These are phyloP conservation scores for Diplosoma virens DNA, from an alignment of 23 tunicate genomes.

Conservation along the genomic window DNA sequence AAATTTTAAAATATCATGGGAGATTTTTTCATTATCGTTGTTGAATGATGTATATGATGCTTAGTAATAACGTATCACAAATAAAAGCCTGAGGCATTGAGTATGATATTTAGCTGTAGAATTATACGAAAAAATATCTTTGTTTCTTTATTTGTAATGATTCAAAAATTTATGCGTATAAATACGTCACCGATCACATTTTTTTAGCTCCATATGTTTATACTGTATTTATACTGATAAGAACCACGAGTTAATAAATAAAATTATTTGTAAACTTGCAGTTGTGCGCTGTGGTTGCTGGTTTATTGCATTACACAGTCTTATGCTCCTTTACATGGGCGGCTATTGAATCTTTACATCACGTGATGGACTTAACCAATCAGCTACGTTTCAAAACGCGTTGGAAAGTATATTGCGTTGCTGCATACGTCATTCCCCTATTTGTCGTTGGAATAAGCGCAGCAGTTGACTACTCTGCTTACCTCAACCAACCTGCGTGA, in stretches of 20 bases:
- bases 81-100: too few relatives aligned
- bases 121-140: too few relatives aligned
- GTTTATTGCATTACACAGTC: slow-evolving; percentile 63
- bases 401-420: slow-evolving; percentile 78
- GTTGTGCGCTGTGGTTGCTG: slow-evolving; percentile 68
- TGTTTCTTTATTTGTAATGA: too few relatives aligned
- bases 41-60: too few relatives aligned
- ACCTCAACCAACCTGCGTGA: slow-evolving; percentile 54
- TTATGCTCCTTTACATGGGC: slow-evolving; percentile 76
- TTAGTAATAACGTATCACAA: too few relatives aligned
- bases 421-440: slow-evolving; percentile 71
- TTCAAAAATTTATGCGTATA: too few relatives aligned
- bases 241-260: neutral
- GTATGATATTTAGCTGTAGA: too few relatives aligned
- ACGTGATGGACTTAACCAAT: slow-evolving; percentile 34
- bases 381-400: slow-evolving; percentile 48
- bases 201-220: too few relatives aligned
- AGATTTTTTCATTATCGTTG: too few relatives aligned
- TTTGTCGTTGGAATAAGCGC: slow-evolving; percentile 54
- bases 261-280: slow-evolving; percentile 8
- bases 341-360: slow-evolving; percentile 62
- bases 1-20: too few relatives aligned
- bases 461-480: slow-evolving; percentile 63
- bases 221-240: too few relatives aligned
- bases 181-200: too few relatives aligned